Percentiles rank a stretch among this genome's conserved stretches.
These are phyloP conservation scores for Oxytorus armatus DNA, from an alignment of 2,888 invertebrate genomes.

Conservation along the genomic window DNA sequence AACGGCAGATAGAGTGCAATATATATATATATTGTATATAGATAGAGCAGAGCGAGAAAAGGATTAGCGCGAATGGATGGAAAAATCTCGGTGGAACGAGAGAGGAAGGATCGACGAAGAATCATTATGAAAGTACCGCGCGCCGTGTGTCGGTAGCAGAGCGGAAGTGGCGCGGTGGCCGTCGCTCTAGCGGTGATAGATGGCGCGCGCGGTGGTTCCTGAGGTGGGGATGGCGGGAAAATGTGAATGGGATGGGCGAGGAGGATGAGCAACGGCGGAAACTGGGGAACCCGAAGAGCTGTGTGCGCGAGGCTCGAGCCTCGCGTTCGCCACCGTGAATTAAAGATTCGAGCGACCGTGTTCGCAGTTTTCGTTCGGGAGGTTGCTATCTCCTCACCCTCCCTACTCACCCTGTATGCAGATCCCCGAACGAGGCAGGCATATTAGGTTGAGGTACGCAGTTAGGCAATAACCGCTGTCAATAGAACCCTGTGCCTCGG, in stretches of 20 bases:
- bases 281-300: conserved; percentile 58
- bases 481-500: conserved; percentile 82
- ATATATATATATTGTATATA: neutral
- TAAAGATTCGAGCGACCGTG: conserved; percentile 82
- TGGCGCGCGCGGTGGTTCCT: conserved; percentile 20
- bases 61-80: conserved; percentile 56
- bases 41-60: conserved; percentile 58
- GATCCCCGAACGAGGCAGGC: conserved; percentile 80
- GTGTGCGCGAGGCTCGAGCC: conserved; percentile 65
- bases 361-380: conserved; percentile 83
- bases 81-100: conserved; percentile 42
- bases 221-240: conserved; percentile 31
- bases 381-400: conserved; percentile 48
- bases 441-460: conserved; percentile 85
- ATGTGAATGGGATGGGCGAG: conserved; percentile 5
- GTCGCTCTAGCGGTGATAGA: conserved; percentile 12
- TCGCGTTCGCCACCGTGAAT: conserved; percentile 75
- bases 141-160: conserved; percentile 58
- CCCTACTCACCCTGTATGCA: conserved; percentile 78
- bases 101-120: conserved; percentile 59
- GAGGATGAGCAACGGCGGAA: conserved; percentile 21
- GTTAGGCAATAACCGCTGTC: conserved; percentile 85
- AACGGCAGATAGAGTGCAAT: no score
- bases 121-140: conserved; percentile 66
- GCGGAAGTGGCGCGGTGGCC: conserved; percentile 46